Evolutionary conservation across 2,888 invertebrate species (phyloP).

Genomic region (Cerceris ruficornis): DNA sequence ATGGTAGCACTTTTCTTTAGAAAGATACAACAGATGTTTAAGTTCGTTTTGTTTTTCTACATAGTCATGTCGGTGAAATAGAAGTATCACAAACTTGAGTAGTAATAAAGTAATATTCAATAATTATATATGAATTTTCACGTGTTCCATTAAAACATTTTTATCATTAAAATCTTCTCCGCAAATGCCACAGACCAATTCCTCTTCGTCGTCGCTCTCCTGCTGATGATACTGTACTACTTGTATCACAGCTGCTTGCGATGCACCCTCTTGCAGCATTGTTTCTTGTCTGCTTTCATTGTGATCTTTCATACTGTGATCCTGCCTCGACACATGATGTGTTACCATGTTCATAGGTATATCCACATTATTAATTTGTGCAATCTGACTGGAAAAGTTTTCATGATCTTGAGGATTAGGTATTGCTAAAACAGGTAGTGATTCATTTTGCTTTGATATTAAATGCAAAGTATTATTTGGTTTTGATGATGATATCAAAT

Average conservation of each 20-base stretch:
- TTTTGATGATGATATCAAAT: conserved; percentile 70
- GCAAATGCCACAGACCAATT: conserved; percentile 79
- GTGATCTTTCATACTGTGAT: conserved; percentile 41
- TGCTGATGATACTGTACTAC: conserved; percentile 68
- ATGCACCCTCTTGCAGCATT: conserved; percentile 49
- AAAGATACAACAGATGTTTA: conserved; percentile 15
- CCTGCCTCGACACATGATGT: conserved; percentile 47
- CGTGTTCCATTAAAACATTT: conserved; percentile 78
- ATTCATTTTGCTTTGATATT: conserved; percentile 76
- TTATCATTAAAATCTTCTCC: conserved; percentile 79
- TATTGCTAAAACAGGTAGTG: conserved; percentile 73
- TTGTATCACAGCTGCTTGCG: conserved; percentile 63
- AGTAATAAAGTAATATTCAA: conserved; percentile 42
- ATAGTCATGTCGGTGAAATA: conserved; percentile 38
- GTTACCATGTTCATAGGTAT: conserved; percentile 62
- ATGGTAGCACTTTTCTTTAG: conserved; percentile 4
- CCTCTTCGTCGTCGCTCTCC: conserved; percentile 72
- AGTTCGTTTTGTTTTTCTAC: conserved; percentile 31
- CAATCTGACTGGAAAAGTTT: conserved; percentile 74
- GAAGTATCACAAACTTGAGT: conserved; percentile 65
- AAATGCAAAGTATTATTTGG: conserved; percentile 74
- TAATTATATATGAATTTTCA: conserved; percentile 80
- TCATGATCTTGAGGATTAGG: conserved; percentile 74
- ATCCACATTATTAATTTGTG: conserved; percentile 59
- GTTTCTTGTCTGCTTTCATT: conserved; percentile 56